Evolutionary conservation across 2,797 vertebrate species (phyloP).

Genomic region (Tolypeutes matacus): DNA sequence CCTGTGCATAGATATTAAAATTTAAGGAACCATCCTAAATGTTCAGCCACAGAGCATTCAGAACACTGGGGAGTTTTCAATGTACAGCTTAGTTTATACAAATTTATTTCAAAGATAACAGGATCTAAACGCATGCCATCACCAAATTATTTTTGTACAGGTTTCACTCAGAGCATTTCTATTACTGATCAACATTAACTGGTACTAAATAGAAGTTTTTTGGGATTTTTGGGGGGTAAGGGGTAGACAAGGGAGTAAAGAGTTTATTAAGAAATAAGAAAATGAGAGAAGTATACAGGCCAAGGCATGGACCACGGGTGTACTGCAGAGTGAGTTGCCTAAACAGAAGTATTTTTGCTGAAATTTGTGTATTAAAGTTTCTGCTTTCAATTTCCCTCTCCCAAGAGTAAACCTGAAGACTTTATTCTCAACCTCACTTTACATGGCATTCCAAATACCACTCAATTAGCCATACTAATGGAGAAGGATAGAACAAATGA

Average conservation of each 20-base stretch:
- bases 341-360: conserved; percentile 41
- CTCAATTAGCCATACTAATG: neutral
- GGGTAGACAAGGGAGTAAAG: too few relatives aligned
- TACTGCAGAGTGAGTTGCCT: too few relatives aligned
- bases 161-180: conserved; percentile 35
- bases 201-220: conserved; percentile 29
- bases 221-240: neutral
- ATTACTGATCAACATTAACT: conserved; percentile 42
- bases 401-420: neutral
- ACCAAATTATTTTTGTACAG: conserved; percentile 36
- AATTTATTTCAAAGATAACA: conserved; percentile 62
- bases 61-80: neutral
- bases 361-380: conserved; percentile 25
- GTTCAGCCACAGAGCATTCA: neutral
- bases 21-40: neutral
- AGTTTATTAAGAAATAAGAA: too few relatives aligned
- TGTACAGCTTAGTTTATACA: neutral
- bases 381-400: conserved; percentile 33
- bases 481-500: neutral
- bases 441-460: neutral
- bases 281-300: too few relatives aligned
- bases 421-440: conserved; percentile 32
- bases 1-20: neutral
- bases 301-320: too few relatives aligned
- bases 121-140: conserved; percentile 1